These are phyloP conservation scores for Bombus pyrosoma DNA, from an alignment of 1,140 invertebrate species.

Conservation along the genomic window DNA sequence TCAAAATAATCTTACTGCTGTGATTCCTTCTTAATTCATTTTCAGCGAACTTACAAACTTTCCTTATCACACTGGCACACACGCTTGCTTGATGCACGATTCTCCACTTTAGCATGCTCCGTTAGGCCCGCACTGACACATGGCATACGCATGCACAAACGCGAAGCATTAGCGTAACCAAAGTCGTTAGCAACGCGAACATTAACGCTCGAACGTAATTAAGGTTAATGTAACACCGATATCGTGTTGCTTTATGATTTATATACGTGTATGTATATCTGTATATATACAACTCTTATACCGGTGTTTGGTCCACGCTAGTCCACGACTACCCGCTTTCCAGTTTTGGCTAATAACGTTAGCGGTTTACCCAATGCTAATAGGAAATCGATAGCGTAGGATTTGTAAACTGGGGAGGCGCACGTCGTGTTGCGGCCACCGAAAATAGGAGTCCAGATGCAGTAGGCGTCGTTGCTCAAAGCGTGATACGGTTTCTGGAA, in stretches of 20 bases:
- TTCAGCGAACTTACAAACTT: not conserved
- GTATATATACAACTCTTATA: conserved; percentile 7
- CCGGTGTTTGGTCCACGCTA: not conserved
- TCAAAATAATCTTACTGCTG: not conserved
- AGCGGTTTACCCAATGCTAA: conserved; percentile 33
- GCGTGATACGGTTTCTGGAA: conserved; percentile 19
- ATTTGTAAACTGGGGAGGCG: conserved; percentile 35
- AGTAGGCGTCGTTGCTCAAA: conserved; percentile 19
- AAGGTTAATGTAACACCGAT: conserved; percentile 46
- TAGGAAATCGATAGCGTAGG: conserved; percentile 47
- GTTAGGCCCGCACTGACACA: conserved; percentile 33
- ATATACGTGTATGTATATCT: not conserved
- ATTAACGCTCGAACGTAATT: conserved; percentile 47
- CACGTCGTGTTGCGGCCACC: conserved; percentile 8
- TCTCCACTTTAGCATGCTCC: not conserved
- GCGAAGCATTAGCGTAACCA: conserved; percentile 13
- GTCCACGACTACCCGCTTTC: conserved; percentile 8
- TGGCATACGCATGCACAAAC: conserved; percentile 13
- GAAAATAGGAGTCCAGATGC: conserved; percentile 29
- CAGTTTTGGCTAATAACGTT: conserved; percentile 27
- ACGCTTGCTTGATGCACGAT: not conserved
- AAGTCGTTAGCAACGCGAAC: conserved; percentile 36
- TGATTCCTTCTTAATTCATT: not conserved
- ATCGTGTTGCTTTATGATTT: conserved; percentile 31
- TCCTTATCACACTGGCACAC: not conserved